Base-by-base conservation (phyloP, 2,113 vertebrate species). In the Ploceus nigricollis region DNA sequence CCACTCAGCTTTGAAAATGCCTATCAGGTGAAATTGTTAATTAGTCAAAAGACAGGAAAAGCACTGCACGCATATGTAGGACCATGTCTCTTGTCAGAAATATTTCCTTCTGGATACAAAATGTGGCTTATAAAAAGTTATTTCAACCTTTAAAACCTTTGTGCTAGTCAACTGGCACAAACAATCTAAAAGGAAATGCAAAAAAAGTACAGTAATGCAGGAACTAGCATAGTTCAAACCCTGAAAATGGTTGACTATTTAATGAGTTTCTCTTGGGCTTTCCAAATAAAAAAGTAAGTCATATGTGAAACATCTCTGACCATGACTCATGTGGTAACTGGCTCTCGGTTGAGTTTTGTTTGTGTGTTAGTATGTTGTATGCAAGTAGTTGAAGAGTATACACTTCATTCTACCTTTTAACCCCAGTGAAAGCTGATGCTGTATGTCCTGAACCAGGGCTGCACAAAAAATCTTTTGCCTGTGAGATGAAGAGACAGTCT, bases 1-100 rank as follows among this genome's bases (percentile, higher is more conserved):
- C 58, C 83, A 91, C 54, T 63, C 87, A 92, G 31, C 81, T 93
- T 90, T 87, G 92, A 94, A 96, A 96, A 77, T 82, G 11, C 73
- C 84, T 93, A 56, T 69, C 33, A 87, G 66, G 22, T 93, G 66
- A 96, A 96, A 85, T 27, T 65, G 39, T 86, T 91, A 96, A 92
- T 92, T 92, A 91, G 73, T 35, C 40, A 87, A 90, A 89, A 89
- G 73, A 92, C 53, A 85, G 44, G 21, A 54, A 94, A 87, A 89
- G 10, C 51, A 70, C 22, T 20, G 15, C 87, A 82, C 1, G 1
- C 87, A 80, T 82, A 79, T 56, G 22, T 64, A 92, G 48, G 13
- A 68, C 60, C 33, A 40, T 48, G 35, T 58, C 89, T 89, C 73
- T 68, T 90, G 84, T 94, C 50, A 91, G 68, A 94, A 90, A 82